Percentiles rank a stretch among this genome's conserved stretches.
phyloP scores from a whole-genome alignment of 2,113 vertebrate genomes.

The Brachyistius frenatus region DNA sequence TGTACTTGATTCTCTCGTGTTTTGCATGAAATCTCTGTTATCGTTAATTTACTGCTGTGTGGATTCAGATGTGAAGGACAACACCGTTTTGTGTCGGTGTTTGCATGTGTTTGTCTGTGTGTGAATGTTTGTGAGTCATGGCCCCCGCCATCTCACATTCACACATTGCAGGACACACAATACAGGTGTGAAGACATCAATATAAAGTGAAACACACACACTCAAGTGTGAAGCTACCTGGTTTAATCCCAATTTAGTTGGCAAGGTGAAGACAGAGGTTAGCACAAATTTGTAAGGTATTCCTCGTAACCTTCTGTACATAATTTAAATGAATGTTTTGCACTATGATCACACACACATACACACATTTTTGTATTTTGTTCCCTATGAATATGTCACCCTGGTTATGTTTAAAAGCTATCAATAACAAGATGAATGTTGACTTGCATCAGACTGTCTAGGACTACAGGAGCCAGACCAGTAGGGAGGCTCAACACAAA shows the following conservation, averaged over 20 bases:
- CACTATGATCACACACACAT: conserved; percentile 7
- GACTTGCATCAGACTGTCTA: too few species aligned
- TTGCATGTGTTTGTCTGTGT: background rate
- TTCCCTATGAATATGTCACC: too few species aligned
- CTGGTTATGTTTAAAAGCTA: too few species aligned
- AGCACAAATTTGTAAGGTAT: conserved; percentile 3
- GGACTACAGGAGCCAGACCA: too few species aligned
- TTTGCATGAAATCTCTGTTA: conserved; percentile 14
- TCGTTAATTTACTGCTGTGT: background rate
- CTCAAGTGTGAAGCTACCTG: conserved; percentile 45
- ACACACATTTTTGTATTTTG: too few species aligned
- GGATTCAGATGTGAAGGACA: conserved; percentile 3
- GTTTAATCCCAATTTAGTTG: conserved; percentile 35
- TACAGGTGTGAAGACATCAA: conserved; percentile 60
- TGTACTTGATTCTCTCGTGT: conserved; percentile 2
- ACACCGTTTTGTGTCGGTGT: background rate
- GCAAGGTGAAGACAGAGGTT: conserved; percentile 36
- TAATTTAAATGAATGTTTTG: conserved; percentile 32
- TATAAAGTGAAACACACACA: conserved; percentile 46
- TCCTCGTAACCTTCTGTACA: background rate
- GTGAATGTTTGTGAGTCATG: background rate
- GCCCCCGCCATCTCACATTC: conserved; percentile 31
- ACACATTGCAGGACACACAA: conserved; percentile 38
- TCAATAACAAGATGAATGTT: too few species aligned
- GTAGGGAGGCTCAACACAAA: too few species aligned